Conservation (phyloP, 2,888 invertebrate genomes). For the Anodontia alba region DNA sequence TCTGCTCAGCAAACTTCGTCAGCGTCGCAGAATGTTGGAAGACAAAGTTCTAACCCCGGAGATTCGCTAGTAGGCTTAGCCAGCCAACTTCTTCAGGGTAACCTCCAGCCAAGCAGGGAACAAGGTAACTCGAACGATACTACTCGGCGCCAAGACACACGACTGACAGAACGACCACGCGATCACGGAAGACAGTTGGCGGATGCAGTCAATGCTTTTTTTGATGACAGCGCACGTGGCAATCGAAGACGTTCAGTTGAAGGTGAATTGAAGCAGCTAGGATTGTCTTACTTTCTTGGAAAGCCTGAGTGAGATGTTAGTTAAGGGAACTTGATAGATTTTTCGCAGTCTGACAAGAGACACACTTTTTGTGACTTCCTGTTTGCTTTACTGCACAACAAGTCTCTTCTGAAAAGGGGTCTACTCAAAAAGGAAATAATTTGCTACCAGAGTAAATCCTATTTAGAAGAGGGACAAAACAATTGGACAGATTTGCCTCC, state of each 20-base stretch:
- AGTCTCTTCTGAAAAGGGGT: no score
- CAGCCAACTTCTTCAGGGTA: neutral
- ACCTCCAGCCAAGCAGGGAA: neutral
- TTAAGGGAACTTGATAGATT: no score
- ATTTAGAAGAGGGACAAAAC: no score
- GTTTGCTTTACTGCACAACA: no score
- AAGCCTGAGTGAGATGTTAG: neutral
- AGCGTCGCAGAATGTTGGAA: neutral
- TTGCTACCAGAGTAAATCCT: no score
- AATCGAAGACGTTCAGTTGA: neutral
- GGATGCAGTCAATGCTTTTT: neutral
- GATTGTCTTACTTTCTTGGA: neutral
- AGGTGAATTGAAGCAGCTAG: neutral
- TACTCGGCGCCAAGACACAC: neutral
- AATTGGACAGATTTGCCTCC: no score
- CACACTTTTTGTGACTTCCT: no score
- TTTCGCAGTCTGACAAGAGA: no score
- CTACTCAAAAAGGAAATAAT: no score
- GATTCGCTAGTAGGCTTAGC: neutral
- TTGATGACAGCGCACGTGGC: neutral
- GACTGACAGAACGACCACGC: neutral
- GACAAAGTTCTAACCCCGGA: neutral
- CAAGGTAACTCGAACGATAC: neutral
- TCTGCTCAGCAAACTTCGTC: neutral
- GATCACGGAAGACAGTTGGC: neutral